Evolutionary conservation across 1,140 invertebrate genomes (phyloP).

Genomic region (Rhyzopertha dominica): DNA sequence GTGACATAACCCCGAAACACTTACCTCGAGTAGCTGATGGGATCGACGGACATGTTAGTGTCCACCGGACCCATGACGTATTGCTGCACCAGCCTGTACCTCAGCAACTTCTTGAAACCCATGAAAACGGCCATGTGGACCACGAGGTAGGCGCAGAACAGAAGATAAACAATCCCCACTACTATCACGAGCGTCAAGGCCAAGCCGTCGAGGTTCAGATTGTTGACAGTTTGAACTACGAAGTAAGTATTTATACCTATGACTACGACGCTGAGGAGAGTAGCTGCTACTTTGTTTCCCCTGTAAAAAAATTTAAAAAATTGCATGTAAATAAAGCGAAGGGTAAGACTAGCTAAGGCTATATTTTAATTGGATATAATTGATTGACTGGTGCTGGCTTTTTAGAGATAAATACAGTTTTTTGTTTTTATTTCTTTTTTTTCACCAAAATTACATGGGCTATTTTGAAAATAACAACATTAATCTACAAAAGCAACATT

Average conservation of each 20-base stretch:
- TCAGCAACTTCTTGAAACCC: conserved; percentile 50
- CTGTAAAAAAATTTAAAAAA: conserved; percentile 52
- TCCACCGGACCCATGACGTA: conserved; percentile 34
- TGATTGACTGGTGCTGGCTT: too few species aligned
- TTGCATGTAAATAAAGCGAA: too few species aligned
- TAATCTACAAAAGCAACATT: too few species aligned
- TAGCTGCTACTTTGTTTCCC: conserved; percentile 63
- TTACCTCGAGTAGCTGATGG: conserved; percentile 37
- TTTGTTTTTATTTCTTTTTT: too few species aligned
- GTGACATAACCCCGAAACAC: conserved; percentile 2
- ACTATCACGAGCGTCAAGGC: conserved; percentile 53
- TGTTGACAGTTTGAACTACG: conserved; percentile 58
- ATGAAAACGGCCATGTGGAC: conserved; percentile 66
- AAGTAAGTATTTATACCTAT: conserved; percentile 82
- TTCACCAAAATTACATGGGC: too few species aligned
- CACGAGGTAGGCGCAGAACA: conserved; percentile 66
- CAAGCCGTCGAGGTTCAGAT: conserved; percentile 48
- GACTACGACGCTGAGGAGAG: conserved; percentile 62
- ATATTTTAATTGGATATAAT: too few species aligned
- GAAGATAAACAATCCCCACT: conserved; percentile 60
- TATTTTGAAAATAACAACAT: too few species aligned
- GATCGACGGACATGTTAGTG: conserved; percentile 21
- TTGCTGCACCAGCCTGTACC: conserved; percentile 34
- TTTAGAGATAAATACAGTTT: too few species aligned
- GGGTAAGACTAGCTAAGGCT: too few species aligned